Base-by-base conservation (phyloP, 2,888 invertebrate species). In the Tanypteryx hageni region DNA sequence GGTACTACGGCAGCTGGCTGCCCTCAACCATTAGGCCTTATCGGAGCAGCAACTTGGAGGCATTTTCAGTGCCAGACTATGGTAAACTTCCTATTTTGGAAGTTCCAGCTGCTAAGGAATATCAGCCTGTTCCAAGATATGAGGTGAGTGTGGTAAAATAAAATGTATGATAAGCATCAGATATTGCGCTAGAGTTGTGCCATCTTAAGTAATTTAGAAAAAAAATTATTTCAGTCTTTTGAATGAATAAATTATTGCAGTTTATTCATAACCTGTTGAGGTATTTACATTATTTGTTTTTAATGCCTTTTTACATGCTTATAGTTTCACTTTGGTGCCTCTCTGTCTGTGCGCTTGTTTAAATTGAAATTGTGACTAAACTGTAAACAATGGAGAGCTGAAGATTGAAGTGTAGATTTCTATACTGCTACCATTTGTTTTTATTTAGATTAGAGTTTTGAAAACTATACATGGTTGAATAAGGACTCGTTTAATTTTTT, bases 81-180 rank as follows among this genome's bases (percentile, higher is more conserved):
- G 93, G 93, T 56, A 93, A 93, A 44, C 94, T 94, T 18, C 94
- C 95, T 0, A 95, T 96, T 84, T 95, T 97, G 92, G 96, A 96
- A 93, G 96, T 97, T 94, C 96, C 96, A 0, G 96, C 96, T 2
- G 96, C 96, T 22, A 96, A 96, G 93, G 97, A 97, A 94, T 96
- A 97, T 94, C 96, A 95, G 93, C 96, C 96, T 5, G 93, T 96
- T 93, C 95, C 96, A 92, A 96, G 96, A 94, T 96, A 95, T 94
- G 96, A 96, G 95, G 96, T 96, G 94, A 93, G 94, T 93, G 94
- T 93, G 44, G 68, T 68, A n/a, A 44, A 44, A 44, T 44, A 44
- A 44, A 44, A 44, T 44, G 44, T 44, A 44, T 44, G 5, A 44
- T 86, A 92, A 16, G 61, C 61, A 31, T 92, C 27, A 61, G 11